These are phyloP conservation scores for Odontesthes bonariensis DNA, from an alignment of 2,113 vertebrate genomes.

Conservation along the genomic window DNA sequence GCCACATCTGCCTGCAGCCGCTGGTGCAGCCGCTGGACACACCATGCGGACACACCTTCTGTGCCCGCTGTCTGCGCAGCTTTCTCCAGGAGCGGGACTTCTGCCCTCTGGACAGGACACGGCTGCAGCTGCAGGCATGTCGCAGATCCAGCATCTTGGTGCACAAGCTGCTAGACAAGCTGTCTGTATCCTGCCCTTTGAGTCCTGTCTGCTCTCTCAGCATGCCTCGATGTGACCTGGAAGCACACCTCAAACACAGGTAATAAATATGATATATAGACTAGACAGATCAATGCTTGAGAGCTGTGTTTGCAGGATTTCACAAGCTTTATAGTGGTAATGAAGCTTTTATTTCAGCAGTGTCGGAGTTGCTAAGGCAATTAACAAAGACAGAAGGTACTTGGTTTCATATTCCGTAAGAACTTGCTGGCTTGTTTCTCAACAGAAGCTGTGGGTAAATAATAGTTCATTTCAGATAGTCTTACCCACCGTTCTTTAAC, in stretches of 20 bases:
- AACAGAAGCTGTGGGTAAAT: background rate
- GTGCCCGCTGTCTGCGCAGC: conserved; percentile 95
- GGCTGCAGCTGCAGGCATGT: conserved; percentile 93
- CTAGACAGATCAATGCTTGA: background rate
- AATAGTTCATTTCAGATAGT: conserved; percentile 11
- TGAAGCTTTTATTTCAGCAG: conserved; percentile 3
- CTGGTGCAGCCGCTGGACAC: conserved; percentile 96
- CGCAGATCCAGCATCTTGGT: conserved; percentile 97
- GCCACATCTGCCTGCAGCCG: conserved; percentile 99
- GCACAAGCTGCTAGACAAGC: conserved; percentile 97
- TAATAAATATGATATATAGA: conserved; percentile 63
- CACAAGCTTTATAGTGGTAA: conserved; percentile 1
- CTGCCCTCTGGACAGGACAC: conserved; percentile 94
- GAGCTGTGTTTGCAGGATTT: background rate
- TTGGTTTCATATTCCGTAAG: background rate
- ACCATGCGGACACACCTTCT: conserved; percentile 98
- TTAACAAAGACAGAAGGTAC: conserved; percentile 1
- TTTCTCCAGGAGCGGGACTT: conserved; percentile 98
- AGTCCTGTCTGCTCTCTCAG: conserved; percentile 89
- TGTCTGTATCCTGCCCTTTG: conserved; percentile 93
- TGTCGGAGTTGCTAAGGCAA: background rate
- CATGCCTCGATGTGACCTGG: conserved; percentile 96
- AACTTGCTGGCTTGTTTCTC: background rate
- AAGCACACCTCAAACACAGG: conserved; percentile 98
- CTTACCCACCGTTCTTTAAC: conserved; percentile 14